Evolutionary conservation across 1,140 invertebrate species (phyloP).

Genomic region (Drosophila sp.): DNA sequence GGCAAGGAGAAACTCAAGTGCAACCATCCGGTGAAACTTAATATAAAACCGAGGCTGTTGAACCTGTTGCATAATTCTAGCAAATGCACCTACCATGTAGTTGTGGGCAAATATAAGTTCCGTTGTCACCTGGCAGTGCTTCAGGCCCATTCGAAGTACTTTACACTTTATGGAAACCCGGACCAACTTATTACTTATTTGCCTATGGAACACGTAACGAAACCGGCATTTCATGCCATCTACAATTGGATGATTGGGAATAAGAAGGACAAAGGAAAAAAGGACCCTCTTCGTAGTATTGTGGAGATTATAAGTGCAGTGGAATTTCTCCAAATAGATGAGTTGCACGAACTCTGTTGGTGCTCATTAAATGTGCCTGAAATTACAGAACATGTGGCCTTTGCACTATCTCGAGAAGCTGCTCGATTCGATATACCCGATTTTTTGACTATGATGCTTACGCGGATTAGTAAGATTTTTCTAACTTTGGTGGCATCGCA

Average conservation of each 20-base stretch:
- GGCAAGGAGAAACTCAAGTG: neutral
- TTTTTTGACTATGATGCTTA: slow-evolving; percentile 86
- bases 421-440: slow-evolving; percentile 53
- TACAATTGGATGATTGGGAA: slow-evolving; percentile 89
- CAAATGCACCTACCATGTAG: slow-evolving; percentile 21
- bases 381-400: slow-evolving; percentile 89
- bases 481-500: slow-evolving; percentile 88
- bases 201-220: slow-evolving; percentile 83
- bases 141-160: slow-evolving; percentile 34
- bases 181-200: slow-evolving; percentile 19
- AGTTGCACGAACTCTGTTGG: slow-evolving; percentile 89
- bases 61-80: neutral
- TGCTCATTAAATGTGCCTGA: slow-evolving; percentile 87
- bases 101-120: slow-evolving; percentile 39
- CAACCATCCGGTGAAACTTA: neutral
- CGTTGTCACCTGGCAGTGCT: slow-evolving; percentile 38
- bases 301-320: slow-evolving; percentile 87
- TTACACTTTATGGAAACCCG: neutral
- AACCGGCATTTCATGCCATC: slow-evolving; percentile 87
- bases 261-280: slow-evolving; percentile 86
- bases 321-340: slow-evolving; percentile 85
- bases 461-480: slow-evolving; percentile 89
- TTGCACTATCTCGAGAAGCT: slow-evolving; percentile 87
- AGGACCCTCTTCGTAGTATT: slow-evolving; percentile 9
- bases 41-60: neutral